Percentiles rank a stretch among this genome's conserved stretches.
These are phyloP conservation scores for Crocodylus rhombifer DNA, from an alignment of 2,797 vertebrate species.

Conservation along the genomic window DNA sequence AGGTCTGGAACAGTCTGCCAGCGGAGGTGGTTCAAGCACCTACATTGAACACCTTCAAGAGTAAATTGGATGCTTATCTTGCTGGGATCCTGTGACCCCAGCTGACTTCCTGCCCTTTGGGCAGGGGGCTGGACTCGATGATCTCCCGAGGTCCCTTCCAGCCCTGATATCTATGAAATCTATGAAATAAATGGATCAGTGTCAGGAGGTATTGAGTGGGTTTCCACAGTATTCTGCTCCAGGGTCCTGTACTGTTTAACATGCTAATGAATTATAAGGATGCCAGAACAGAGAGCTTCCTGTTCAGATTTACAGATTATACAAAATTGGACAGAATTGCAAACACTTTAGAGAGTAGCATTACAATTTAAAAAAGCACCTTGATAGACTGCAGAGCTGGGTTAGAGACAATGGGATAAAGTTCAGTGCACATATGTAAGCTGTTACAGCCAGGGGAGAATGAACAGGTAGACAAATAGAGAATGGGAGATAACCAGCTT, in stretches of 20 bases:
- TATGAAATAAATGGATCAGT: neutral
- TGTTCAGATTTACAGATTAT: neutral
- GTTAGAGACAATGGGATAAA: neutral
- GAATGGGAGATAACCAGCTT: conserved; percentile 60
- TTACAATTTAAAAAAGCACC: neutral
- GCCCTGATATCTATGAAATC: too few relatives aligned
- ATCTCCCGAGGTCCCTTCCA: too few relatives aligned
- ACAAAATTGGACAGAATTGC: neutral
- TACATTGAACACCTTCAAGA: too few relatives aligned
- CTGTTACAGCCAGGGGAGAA: neutral
- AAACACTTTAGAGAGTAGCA: neutral
- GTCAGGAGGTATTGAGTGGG: neutral
- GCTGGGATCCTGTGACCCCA: too few relatives aligned
- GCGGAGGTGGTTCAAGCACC: too few relatives aligned
- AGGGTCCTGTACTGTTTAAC: neutral
- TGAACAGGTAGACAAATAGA: conserved; percentile 8
- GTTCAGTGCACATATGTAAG: neutral
- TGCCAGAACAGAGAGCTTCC: neutral
- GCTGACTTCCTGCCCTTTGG: too few relatives aligned
- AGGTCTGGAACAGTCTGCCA: too few relatives aligned
- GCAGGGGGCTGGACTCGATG: too few relatives aligned
- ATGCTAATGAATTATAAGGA: neutral
- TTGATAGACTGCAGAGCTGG: neutral
- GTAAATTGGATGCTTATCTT: too few relatives aligned
- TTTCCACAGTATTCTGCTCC: neutral